Evolutionary conservation across 1,140 invertebrate species (phyloP), one percentile per base, ranked within the genome.

Genomic region (Scaptomyza pallida): DNA sequence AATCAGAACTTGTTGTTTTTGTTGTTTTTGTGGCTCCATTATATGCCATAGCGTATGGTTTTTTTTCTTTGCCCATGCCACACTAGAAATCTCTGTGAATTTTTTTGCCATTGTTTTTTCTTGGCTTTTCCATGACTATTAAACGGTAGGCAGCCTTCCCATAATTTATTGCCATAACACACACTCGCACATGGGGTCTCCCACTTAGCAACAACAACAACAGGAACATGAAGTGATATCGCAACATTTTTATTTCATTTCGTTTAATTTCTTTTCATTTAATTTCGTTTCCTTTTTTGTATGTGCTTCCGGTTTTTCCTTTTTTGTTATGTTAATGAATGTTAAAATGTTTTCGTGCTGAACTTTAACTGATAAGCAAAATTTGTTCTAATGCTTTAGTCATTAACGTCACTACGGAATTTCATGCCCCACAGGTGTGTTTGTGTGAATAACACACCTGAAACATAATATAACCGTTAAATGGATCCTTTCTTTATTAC

Each of bases 211-310:
- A 9, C 26, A 30, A 30, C 26, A 30, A 30, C 43, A 35, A 37
- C n/a, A n/a, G n/a, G n/a, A n/a, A 50, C 48, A 17, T 45, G 72
- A 76, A 85, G 73, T 80, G 68, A 80, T 86, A 74, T 86, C 68
- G 56, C 73, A 71, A 86, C 75, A 77, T 71, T 82, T 82, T 78
- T 43, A 63, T 78, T 68, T 52, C n/a, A 10, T 70, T 50, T 35
- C 19, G 15, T 63, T 44, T 51, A 2, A 6, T 55, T 69, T 74
- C 43, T 37, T 67, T 78, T 78, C 62, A 37, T 55, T 73, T 74
- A 17, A 37, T 60, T 55, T 64, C 21, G 21, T 12, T 41, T 63
- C 54, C 50, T 64, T 41, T 19, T 44, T 41, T 0, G n/a, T 5
- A 19, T 23, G 0, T 10, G n/a, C 23, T 35, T 10, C n/a, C 52